Evolutionary conservation across 2,113 vertebrate species (phyloP).

Genomic region (Cyphotilapia sp.): DNA sequence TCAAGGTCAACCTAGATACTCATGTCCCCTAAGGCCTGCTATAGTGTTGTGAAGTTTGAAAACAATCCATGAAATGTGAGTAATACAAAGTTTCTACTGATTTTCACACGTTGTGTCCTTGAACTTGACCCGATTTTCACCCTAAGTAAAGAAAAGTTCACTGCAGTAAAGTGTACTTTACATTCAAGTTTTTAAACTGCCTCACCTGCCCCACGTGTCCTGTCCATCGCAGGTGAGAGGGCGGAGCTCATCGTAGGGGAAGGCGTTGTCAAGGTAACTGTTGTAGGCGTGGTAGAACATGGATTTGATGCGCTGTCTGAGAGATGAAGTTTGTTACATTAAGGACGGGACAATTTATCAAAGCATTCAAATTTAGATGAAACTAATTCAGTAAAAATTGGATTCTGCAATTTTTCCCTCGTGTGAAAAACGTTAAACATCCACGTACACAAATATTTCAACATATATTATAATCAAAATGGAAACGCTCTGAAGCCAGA

Average conservation of each 20-base stretch:
- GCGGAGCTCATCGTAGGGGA: conserved; percentile 92
- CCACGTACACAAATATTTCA: background rate
- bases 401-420: background rate
- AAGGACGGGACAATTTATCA: background rate
- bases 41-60: background rate
- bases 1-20: background rate
- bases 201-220: conserved; percentile 96
- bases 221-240: conserved; percentile 95
- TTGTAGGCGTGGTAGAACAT: conserved; percentile 99
- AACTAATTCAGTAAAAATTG: background rate
- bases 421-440: background rate
- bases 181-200: fast-evolving
- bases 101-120: fast-evolving
- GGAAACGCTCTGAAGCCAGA: background rate
- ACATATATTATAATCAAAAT: background rate
- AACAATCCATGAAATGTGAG: background rate
- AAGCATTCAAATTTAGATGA: fast-evolving
- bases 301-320: conserved; percentile 84
- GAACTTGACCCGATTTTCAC: background rate
- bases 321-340: background rate
- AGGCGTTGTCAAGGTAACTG: conserved; percentile 92
- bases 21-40: background rate
- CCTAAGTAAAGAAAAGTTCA: background rate
- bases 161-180: background rate
- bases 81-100: background rate